Conservation (phyloP, 2,888 invertebrate genomes). For the Poecilobothrus nobilitatus region DNA sequence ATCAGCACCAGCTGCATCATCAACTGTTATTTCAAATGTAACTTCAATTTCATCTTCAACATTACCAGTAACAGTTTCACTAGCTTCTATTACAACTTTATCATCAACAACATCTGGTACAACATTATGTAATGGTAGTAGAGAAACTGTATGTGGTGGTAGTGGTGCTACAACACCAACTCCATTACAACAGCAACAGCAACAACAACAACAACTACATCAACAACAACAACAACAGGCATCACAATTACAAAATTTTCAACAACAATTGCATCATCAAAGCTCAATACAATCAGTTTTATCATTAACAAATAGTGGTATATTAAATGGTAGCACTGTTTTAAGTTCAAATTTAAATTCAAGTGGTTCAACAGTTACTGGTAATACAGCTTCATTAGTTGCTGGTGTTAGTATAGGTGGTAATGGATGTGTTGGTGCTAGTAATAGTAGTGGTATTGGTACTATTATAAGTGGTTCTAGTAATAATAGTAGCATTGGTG, state of each 20-base stretch:
- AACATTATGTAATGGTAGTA: constrained; percentile 21
- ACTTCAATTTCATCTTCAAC: neutral
- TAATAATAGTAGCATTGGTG: neutral
- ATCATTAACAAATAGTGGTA: constrained; percentile 17
- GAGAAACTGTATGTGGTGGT: constrained; percentile 11
- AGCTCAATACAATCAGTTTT: constrained; percentile 8
- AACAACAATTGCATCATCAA: neutral
- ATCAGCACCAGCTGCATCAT: neutral
- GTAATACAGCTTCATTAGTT: neutral
- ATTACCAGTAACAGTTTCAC: neutral
- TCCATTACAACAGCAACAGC: neutral
- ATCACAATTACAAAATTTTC: neutral
- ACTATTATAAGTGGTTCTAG: neutral
- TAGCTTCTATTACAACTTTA: neutral
- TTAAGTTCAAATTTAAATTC: neutral
- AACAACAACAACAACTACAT: neutral
- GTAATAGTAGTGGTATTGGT: neutral
- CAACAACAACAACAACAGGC: neutral
- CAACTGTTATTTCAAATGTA: neutral
- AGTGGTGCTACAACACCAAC: neutral
- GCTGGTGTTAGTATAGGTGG: constrained; percentile 1
- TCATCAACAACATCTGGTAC: constrained; percentile 7
- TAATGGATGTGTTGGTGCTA: constrained; percentile 13
- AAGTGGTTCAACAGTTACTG: neutral
- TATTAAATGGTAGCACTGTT: constrained; percentile 17